Evolutionary conservation across 2,888 invertebrate species (phyloP).

Genomic region (Lithosia quadra): DNA sequence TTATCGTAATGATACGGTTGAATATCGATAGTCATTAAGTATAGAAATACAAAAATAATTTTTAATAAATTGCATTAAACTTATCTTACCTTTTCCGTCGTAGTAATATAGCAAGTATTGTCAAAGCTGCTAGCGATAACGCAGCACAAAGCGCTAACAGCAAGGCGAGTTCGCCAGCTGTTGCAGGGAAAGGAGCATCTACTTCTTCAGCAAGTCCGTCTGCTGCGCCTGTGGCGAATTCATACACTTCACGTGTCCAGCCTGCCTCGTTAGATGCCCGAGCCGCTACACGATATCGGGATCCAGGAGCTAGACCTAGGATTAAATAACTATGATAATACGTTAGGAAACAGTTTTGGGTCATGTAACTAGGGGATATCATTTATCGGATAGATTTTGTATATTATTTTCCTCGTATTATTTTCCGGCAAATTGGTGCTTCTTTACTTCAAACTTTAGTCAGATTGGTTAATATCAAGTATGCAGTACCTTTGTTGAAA

Average conservation of each 20-base stretch:
- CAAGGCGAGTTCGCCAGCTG: slow-evolving; percentile 80
- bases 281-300: slow-evolving; percentile 88
- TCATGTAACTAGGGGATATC: too few species aligned
- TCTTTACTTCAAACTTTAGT: too few species aligned
- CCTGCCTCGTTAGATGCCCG: slow-evolving; percentile 89
- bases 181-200: slow-evolving; percentile 81
- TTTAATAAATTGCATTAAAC: not conserved
- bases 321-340: not conserved
- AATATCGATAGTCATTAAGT: too few species aligned
- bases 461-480: too few species aligned
- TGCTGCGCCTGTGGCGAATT: slow-evolving; percentile 86
- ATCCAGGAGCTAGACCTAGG: slow-evolving; percentile 83
- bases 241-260: slow-evolving; percentile 87
- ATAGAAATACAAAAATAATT: too few species aligned
- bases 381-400: too few species aligned
- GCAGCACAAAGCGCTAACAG: slow-evolving; percentile 86
- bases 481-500: too few species aligned
- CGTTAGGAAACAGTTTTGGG: too few species aligned
- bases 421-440: not conserved
- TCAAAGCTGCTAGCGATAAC: slow-evolving; percentile 84
- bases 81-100: slow-evolving; percentile 79
- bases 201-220: slow-evolving; percentile 85
- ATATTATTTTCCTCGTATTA: not conserved
- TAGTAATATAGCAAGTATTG: slow-evolving; percentile 87
- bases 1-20: too few species aligned